Evolutionary conservation across 2,888 invertebrate genomes (phyloP).

Genomic region (Phyllotreta cruciferae): DNA sequence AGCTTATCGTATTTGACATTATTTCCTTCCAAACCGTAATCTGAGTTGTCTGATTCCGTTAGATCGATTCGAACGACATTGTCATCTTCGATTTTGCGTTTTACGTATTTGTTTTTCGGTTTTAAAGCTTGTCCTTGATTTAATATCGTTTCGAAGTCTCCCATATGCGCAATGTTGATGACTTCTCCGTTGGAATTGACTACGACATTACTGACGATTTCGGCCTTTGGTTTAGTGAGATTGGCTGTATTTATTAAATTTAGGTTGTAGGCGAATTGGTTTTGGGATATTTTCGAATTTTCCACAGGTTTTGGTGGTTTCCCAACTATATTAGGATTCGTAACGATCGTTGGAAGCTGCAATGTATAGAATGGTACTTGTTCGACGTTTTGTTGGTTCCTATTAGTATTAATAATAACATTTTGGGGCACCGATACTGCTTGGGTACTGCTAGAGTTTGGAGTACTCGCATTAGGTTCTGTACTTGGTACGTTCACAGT

Average conservation of each 20-base stretch:
- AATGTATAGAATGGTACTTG: conserved; percentile 48
- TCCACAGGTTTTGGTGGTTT: conserved; percentile 37
- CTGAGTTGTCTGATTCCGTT: conserved; percentile 44
- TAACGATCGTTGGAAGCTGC: conserved; percentile 49
- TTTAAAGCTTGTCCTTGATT: conserved; percentile 42
- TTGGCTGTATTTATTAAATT: conserved; percentile 51
- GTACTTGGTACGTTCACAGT: conserved; percentile 31
- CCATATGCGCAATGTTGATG: conserved; percentile 53
- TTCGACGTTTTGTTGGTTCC: conserved; percentile 35
- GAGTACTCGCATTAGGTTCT: conserved; percentile 29
- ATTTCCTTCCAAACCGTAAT: conserved; percentile 40
- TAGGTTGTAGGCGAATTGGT: conserved; percentile 50
- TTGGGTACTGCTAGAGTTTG: conserved; percentile 22
- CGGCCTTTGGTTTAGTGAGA: conserved; percentile 47
- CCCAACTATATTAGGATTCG: conserved; percentile 40
- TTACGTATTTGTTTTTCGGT: conserved; percentile 31
- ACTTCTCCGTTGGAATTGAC: conserved; percentile 57
- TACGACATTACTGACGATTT: conserved; percentile 52
- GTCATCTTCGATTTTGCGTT: conserved; percentile 37
- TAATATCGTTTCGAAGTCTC: conserved; percentile 51
- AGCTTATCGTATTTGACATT: conserved; percentile 45
- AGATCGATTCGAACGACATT: conserved; percentile 54
- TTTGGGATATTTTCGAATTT: conserved; percentile 33
- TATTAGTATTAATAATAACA: conserved; percentile 24
- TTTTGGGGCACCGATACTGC: conserved; percentile 24